A percentile compares a stretch with the other conserved stretches of the same genome.
phyloP scores from a whole-genome alignment of 2,113 vertebrate species.

The Loxodonta africana region DNA sequence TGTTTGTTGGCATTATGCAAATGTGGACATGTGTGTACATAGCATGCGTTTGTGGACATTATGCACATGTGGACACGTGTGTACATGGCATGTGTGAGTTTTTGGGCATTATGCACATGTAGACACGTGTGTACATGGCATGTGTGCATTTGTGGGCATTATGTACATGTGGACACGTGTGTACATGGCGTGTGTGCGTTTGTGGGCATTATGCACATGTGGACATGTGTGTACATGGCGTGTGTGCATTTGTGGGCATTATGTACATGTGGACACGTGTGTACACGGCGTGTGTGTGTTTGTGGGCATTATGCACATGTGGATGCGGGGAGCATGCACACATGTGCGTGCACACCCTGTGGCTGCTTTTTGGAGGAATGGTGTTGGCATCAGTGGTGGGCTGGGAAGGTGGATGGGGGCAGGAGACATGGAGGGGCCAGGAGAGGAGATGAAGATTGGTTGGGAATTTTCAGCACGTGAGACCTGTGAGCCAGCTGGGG shows the following conservation, averaged over 20 bases:
- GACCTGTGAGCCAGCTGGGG: neutral
- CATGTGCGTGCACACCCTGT: accelerated
- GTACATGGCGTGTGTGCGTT: no score
- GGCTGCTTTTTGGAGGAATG: neutral
- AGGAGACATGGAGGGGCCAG: neutral
- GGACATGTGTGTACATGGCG: no score
- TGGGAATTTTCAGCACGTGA: neutral
- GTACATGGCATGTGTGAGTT: no score
- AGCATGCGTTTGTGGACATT: neutral
- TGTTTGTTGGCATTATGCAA: no score
- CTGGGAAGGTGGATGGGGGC: neutral
- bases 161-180: no score
- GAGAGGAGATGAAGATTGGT: neutral
- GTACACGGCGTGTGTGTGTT: neutral
- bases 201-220: no score
- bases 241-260: neutral
- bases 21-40: no score
- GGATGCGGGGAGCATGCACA: neutral
- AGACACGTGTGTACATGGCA: no score
- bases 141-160: no score
- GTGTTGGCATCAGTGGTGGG: no score
- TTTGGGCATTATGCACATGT: no score
- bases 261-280: neutral
- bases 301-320: neutral
- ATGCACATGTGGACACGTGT: neutral